Conservation (phyloP, 2,113 vertebrate species). For the Gambusia holbrooki region DNA sequence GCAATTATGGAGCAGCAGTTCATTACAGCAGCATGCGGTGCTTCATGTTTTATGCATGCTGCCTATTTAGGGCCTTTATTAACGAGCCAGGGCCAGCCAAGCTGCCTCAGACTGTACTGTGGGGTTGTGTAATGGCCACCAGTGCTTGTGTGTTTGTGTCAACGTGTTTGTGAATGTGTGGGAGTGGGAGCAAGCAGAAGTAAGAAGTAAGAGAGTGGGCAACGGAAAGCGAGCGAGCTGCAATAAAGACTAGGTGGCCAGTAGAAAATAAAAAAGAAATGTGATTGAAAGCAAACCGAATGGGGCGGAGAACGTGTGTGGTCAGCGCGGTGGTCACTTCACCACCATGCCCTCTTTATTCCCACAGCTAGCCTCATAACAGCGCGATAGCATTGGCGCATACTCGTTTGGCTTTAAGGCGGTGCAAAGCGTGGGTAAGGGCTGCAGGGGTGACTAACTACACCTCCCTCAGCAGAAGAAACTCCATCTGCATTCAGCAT, state of each 20-base stretch:
- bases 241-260: conserved; percentile 41
- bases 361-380: conserved; percentile 41
- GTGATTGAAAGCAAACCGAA: conserved; percentile 61
- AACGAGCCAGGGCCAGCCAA: conserved; percentile 69
- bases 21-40: conserved; percentile 74
- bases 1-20: conserved; percentile 85
- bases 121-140: conserved; percentile 47
- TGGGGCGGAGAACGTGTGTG: conserved; percentile 58
- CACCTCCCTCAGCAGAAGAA: conserved; percentile 96
- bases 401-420: conserved; percentile 54
- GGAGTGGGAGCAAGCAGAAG: conserved; percentile 41
- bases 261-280: conserved; percentile 39
- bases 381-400: conserved; percentile 28
- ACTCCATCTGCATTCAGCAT: conserved; percentile 99
- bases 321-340: conserved; percentile 74
- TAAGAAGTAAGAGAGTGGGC: conserved; percentile 18
- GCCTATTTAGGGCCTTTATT: conserved; percentile 82
- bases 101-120: conserved; percentile 54
- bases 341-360: conserved; percentile 54
- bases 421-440: conserved; percentile 80
- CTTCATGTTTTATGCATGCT: conserved; percentile 86
- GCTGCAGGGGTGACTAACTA: conserved; percentile 95
- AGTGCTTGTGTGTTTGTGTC: conserved; percentile 25
- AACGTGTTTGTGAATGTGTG: conserved; percentile 24
- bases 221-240: conserved; percentile 31